A percentile compares a stretch with the other conserved stretches of the same genome.
Evolutionary conservation across 1,140 invertebrate species (phyloP).

Genomic region (Philotrypesis tridentata): DNA sequence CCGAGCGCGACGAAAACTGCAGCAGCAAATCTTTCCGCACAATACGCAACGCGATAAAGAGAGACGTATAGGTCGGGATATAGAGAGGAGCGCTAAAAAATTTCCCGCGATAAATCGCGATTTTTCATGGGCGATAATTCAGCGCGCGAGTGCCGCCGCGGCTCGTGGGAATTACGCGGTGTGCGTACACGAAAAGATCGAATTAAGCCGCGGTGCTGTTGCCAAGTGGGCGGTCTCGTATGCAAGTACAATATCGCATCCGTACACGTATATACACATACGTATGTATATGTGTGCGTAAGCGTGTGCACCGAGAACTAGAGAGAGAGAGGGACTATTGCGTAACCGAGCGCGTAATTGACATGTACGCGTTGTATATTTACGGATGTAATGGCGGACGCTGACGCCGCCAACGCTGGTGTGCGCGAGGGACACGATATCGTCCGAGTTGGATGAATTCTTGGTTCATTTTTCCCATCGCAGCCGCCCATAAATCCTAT

Average conservation of each 20-base stretch:
- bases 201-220: constrained; percentile 58
- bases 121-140: constrained; percentile 32
- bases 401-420: too few species aligned
- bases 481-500: too few species aligned
- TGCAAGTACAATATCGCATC: too few species aligned
- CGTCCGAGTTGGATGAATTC: neutral
- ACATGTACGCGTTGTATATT: constrained; percentile 62
- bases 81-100: neutral
- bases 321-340: constrained; percentile 49
- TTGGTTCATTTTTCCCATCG: neutral
- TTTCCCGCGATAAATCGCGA: constrained; percentile 7
- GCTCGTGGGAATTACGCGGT: constrained; percentile 28
- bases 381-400: constrained; percentile 57
- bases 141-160: neutral
- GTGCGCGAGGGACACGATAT: neutral
- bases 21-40: neutral
- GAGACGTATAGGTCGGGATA: neutral
- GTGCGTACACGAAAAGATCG: constrained; percentile 7
- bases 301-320: neutral
- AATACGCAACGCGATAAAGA: neutral
- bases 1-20: neutral
- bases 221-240: constrained; percentile 55
- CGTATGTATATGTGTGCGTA: neutral
- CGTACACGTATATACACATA: neutral
- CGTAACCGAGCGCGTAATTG: constrained; percentile 62